These are phyloP conservation scores for Eriocheir sinensis DNA, from an alignment of 1,140 invertebrate species.

Conservation along the genomic window DNA sequence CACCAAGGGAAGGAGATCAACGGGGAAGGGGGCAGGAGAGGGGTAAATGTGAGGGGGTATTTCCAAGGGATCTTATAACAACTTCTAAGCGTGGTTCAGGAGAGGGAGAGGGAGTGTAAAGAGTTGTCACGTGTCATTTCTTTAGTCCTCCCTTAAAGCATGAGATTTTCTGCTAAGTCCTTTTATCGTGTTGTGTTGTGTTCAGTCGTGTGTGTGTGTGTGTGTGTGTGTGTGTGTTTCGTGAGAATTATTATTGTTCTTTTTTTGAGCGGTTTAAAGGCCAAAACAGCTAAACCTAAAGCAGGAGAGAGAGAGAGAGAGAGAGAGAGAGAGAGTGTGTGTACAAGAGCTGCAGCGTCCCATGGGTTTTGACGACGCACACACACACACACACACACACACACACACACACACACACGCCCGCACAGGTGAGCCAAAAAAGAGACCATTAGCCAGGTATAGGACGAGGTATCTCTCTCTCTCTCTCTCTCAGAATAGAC, in stretches of 20 bases:
- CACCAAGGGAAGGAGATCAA: background rate
- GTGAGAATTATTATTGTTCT: background rate
- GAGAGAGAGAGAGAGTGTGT: no score
- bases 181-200: no score
- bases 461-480: background rate
- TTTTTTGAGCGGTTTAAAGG: background rate
- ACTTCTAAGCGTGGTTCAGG: background rate
- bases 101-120: background rate
- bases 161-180: background rate
- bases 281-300: background rate
- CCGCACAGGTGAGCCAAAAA: background rate
- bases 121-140: background rate
- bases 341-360: no score
- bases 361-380: no score
- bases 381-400: constrained; percentile 4
- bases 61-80: background rate
- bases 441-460: background rate
- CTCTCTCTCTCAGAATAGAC: background rate
- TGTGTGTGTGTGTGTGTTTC: background rate
- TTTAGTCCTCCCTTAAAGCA: background rate
- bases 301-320: background rate
- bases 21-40: no score
- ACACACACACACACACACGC: background rate
- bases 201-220: background rate
- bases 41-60: no score